These are phyloP conservation scores for Saguinus midas DNA, from an alignment of 2,113 vertebrate species.

Conservation along the genomic window DNA sequence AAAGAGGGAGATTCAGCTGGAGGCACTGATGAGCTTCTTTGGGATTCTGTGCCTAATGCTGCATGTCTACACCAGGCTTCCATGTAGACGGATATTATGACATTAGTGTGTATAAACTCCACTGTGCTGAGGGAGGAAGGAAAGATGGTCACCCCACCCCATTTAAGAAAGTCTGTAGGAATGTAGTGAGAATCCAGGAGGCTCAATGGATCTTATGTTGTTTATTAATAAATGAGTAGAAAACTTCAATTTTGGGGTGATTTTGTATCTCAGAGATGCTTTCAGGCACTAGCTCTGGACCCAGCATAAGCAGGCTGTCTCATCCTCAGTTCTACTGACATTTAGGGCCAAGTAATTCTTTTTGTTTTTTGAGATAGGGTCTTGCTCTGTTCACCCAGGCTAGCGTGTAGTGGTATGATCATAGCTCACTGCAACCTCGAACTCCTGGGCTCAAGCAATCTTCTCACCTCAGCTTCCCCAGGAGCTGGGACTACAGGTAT, in stretches of 20 bases:
- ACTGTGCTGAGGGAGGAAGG: background rate
- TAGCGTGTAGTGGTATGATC: background rate
- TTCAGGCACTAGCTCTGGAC: background rate
- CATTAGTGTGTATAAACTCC: background rate
- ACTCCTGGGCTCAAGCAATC: background rate
- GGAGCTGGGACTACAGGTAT: background rate
- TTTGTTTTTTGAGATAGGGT: background rate
- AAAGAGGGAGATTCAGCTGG: conserved; percentile 43
- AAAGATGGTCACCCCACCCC: background rate
- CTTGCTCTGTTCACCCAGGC: background rate
- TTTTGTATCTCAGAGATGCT: conserved; percentile 20
- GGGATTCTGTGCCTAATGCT: conserved; percentile 35
- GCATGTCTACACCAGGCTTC: background rate
- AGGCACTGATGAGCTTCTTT: conserved; percentile 42
- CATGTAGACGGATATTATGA: background rate
- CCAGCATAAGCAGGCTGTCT: background rate
- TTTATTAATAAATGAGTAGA: background rate
- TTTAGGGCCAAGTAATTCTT: background rate
- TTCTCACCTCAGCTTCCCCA: background rate
- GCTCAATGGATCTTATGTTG: background rate
- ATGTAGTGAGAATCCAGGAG: background rate
- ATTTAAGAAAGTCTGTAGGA: background rate
- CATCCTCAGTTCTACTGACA: background rate
- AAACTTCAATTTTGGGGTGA: background rate
- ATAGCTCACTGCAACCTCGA: background rate